These are phyloP conservation scores for Rhyacichthys aspro DNA, from an alignment of 2,797 vertebrate genomes.

Conservation along the genomic window DNA sequence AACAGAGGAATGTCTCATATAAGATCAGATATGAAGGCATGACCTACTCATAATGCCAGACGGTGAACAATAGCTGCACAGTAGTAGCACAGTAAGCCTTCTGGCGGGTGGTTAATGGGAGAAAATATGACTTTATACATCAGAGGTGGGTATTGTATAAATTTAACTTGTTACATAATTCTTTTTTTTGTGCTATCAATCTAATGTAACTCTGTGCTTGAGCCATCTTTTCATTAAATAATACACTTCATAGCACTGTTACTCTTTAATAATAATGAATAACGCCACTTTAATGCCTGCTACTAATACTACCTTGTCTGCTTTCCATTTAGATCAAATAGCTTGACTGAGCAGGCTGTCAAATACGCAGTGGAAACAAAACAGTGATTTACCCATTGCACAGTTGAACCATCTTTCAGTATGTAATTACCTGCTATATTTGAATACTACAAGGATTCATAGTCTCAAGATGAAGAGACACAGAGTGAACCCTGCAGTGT, in stretches of 20 bases:
- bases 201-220: no score
- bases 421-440: slow-evolving; percentile 5
- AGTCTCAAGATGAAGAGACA: no score
- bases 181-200: no score
- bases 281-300: no score
- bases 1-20: slow-evolving; percentile 28
- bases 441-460: not conserved
- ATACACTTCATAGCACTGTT: no score
- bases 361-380: slow-evolving; percentile 7
- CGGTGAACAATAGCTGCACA: slow-evolving; percentile 2
- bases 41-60: slow-evolving; percentile 15
- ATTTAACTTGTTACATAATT: no score
- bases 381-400: not conserved
- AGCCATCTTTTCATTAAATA: no score
- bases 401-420: slow-evolving; percentile 6
- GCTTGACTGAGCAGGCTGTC: slow-evolving; percentile 6
- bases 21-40: slow-evolving; percentile 32
- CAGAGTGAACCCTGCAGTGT: slow-evolving; percentile 7
- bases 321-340: not conserved
- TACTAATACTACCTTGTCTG: no score
- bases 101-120: slow-evolving; percentile 2
- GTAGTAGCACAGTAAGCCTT: not conserved
- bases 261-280: no score
- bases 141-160: not conserved
- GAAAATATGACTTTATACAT: not conserved